A percentile compares a stretch with the other conserved stretches of the same genome.
These are phyloP conservation scores for Peribatodes rhomboidaria DNA, from an alignment of 2,888 invertebrate species.

Conservation along the genomic window DNA sequence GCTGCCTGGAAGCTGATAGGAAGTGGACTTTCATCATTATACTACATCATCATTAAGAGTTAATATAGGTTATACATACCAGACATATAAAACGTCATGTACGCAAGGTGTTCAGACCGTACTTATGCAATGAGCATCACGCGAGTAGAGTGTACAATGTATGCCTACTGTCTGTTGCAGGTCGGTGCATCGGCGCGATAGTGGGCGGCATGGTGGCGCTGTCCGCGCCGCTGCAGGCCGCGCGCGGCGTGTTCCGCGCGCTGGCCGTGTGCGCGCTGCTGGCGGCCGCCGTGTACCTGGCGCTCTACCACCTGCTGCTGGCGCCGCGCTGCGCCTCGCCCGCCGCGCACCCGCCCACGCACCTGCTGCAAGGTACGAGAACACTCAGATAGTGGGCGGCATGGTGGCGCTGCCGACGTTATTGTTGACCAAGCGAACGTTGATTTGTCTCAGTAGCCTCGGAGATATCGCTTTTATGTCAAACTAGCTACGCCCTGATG, in stretches of 20 bases:
- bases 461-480: no score
- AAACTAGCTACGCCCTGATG: no score
- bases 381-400: slow-evolving; percentile 87
- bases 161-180: no score
- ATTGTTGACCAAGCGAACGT: slow-evolving; percentile 77
- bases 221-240: slow-evolving; percentile 70
- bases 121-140: no score
- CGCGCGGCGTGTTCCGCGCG: slow-evolving; percentile 86
- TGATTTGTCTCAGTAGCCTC: no score
- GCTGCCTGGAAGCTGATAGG: no score
- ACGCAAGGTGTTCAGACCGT: no score
- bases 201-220: slow-evolving; percentile 86
- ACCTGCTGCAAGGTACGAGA: slow-evolving; percentile 90
- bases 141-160: not conserved
- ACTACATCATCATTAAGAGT: no score
- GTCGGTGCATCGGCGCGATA: slow-evolving; percentile 91
- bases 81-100: no score
- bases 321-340: slow-evolving; percentile 91
- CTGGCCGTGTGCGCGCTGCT: slow-evolving; percentile 89
- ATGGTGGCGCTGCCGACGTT: slow-evolving; percentile 78
- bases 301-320: slow-evolving; percentile 90
- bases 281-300: slow-evolving; percentile 89
- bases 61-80: no score
- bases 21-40: no score
- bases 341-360: slow-evolving; percentile 88